Evolutionary conservation across 2,113 vertebrate genomes (phyloP), one percentile per base, ranked within the genome.

Genomic region (Heterotis niloticus): DNA sequence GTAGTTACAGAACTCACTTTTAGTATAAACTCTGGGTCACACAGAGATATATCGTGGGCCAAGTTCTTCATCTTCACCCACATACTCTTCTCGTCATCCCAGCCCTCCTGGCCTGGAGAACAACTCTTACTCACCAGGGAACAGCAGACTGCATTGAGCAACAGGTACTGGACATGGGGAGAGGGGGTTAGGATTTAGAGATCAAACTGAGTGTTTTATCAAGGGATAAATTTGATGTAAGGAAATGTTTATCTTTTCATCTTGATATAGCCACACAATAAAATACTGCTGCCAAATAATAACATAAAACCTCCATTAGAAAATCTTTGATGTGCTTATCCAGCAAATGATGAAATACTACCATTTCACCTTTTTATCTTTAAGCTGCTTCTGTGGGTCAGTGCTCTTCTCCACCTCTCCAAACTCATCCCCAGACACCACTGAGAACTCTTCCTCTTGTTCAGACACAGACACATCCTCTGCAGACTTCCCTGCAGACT

Each of bases 21-120:
- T 11, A 97, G 92, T 77, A 96, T 85, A 87, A 96, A 97, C 87
- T 96, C 89, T 0, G 95, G 92, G 62, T 97, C 95, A 5, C 54
- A 28, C 0, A 60, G 67, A 18, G 94, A 91, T 64, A 96, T 84
- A 3, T 91, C 87, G 17, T 86, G 81, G 0, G 88, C 92, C 75
- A 92, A 78, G 13, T 71, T 34, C 34, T 74, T 87, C 75, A 97
- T 90, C 18, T 4, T 80, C 28, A 26, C 76, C 84, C 91, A 93
- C 18, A 86, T 78, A 16, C 59, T 65, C 0, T 80, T 0, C 5
- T 64, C 56, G 0, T 34, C 11, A 66, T 88, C 59, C 83, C 91
- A 90, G 5, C 82, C 80, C 2, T 72, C 72, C 78, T 89, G 80
- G 1, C 90, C 91, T 1, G 89, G 92, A 69, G 82, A 4, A 24